Evolutionary conservation across 2,888 invertebrate species (phyloP).

Genomic region (Argynnis bischoffii): DNA sequence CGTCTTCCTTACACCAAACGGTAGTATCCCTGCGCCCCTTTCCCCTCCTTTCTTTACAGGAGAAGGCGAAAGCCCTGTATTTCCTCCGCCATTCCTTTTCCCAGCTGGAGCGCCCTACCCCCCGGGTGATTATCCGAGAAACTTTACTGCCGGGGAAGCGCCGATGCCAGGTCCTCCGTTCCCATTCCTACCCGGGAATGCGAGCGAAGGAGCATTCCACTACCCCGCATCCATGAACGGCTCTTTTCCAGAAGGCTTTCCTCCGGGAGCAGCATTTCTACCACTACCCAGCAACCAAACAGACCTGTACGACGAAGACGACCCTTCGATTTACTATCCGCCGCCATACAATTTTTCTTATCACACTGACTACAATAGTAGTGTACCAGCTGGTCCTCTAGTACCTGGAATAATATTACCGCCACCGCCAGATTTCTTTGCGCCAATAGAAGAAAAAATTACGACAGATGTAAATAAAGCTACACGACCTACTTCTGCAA

Average conservation of each 20-base stretch:
- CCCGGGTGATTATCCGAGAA: constrained; percentile 84
- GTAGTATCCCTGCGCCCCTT: constrained; percentile 86
- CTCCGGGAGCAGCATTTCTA: constrained; percentile 82
- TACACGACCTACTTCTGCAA: constrained; percentile 53
- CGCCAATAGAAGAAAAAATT: constrained; percentile 83
- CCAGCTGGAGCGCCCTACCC: constrained; percentile 81
- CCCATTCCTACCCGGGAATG: constrained; percentile 84
- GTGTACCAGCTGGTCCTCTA: constrained; percentile 91
- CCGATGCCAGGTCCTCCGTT: constrained; percentile 84
- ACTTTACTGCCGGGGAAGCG: constrained; percentile 86
- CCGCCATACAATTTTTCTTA: constrained; percentile 95
- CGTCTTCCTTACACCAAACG: constrained; percentile 92
- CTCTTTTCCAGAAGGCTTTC: constrained; percentile 81
- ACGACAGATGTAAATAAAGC: constrained; percentile 62
- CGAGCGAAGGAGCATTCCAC: constrained; percentile 80
- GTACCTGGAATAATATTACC: constrained; percentile 94
- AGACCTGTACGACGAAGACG: constrained; percentile 93
- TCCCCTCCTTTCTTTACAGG: constrained; percentile 86
- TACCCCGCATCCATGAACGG: constrained; percentile 82
- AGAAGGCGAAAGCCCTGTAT: constrained; percentile 80
- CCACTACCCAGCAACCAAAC: constrained; percentile 88
- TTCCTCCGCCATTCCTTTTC: constrained; percentile 82
- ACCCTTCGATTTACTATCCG: constrained; percentile 95
- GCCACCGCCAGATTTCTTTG: constrained; percentile 94
- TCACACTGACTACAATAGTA: constrained; percentile 88